These are phyloP conservation scores for Ciconia boyciana DNA, from an alignment of 2,113 vertebrate species.

Conservation along the genomic window DNA sequence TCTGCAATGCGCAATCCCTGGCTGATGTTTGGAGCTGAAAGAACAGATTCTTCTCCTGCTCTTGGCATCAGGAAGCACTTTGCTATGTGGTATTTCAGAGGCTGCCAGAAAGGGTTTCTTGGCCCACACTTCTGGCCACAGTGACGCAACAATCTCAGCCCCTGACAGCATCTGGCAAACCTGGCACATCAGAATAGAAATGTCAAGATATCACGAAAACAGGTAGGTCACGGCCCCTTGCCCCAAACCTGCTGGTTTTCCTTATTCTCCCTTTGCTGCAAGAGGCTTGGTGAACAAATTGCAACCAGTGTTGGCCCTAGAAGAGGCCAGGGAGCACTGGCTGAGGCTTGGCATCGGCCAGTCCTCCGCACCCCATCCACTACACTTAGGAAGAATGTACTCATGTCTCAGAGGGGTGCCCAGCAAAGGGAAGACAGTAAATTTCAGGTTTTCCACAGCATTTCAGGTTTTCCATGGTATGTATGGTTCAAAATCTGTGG, in stretches of 20 bases:
- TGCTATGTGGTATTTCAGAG: neutral
- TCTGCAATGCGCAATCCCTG: neutral
- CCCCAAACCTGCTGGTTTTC: neutral
- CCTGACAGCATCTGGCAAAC: neutral
- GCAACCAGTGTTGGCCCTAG: neutral
- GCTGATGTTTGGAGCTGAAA: neutral
- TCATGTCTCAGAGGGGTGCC: neutral
- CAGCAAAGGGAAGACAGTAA: neutral
- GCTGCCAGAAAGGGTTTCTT: neutral
- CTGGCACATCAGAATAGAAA: neutral
- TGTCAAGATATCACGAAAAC: neutral
- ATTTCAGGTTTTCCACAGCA: neutral
- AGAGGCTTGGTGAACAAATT: neutral
- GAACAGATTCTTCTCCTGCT: neutral
- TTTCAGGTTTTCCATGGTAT: neutral
- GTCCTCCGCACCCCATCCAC: rapidly evolving
- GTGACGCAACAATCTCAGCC: neutral
- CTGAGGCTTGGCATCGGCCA: neutral
- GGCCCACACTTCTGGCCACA: neutral
- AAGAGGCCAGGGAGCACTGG: neutral
- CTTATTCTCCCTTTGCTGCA: neutral
- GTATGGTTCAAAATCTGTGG: neutral
- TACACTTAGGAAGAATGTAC: neutral
- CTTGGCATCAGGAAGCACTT: neutral
- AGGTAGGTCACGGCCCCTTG: neutral